Evolutionary conservation across 2,888 invertebrate genomes (phyloP).

Genomic region (Prosapia bicincta): DNA sequence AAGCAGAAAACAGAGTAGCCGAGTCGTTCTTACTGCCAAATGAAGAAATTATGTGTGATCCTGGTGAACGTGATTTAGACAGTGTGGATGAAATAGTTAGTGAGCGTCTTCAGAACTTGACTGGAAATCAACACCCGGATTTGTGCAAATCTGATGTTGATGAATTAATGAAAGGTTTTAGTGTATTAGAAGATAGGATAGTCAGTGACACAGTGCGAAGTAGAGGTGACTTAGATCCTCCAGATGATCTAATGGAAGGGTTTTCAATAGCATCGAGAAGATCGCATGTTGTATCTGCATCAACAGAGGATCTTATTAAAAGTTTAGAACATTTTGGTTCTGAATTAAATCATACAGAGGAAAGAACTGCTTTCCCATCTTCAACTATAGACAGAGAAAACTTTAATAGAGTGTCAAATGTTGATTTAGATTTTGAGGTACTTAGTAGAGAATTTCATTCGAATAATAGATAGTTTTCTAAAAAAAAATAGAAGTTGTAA

Average conservation of each 20-base stretch:
- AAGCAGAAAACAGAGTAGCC: neutral
- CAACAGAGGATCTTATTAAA: conserved; percentile 36
- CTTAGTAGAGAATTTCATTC: conserved; percentile 26
- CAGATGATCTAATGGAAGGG: conserved; percentile 29
- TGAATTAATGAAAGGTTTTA: conserved; percentile 22
- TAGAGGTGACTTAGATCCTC: neutral
- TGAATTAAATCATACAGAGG: conserved; percentile 4
- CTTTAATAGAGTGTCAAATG: conserved; percentile 15
- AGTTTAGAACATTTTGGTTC: conserved; percentile 32
- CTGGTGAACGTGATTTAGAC: conserved; percentile 27
- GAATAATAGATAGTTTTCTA: conserved; percentile 14
- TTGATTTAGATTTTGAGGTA: conserved; percentile 27
- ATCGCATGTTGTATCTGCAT: conserved; percentile 28
- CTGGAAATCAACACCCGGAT: conserved; percentile 12
- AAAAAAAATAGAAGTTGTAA: too few relatives aligned
- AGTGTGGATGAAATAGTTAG: conserved; percentile 36
- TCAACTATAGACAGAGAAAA: conserved; percentile 9
- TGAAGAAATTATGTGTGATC: conserved; percentile 29
- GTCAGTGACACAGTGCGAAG: neutral
- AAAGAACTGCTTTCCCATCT: neutral
- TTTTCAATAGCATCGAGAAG: conserved; percentile 17
- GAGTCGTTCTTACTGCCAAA: conserved; percentile 22
- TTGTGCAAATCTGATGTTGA: conserved; percentile 18
- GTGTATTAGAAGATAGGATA: conserved; percentile 10
- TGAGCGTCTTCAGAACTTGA: conserved; percentile 31